Base-by-base conservation (phyloP, 1,140 invertebrate species). In the Euwallacea similis region DNA sequence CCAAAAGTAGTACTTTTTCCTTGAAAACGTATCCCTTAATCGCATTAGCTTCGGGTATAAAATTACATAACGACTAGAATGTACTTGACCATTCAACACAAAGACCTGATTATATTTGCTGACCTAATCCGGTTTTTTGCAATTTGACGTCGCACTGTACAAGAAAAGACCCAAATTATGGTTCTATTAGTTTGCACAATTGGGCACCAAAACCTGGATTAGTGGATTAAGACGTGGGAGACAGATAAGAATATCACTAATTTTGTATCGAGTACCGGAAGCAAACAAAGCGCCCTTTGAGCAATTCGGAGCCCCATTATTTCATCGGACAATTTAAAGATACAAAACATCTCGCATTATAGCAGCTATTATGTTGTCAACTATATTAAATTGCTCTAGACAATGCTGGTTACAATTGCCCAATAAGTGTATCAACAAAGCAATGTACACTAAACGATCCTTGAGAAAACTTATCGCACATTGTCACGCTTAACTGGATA, bases 311-410 rank as follows among this genome's bases (percentile, higher is more conserved):
- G 21, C 21, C 21, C 21, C 21, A 33, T 33, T 33, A 33, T 33
- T 33, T 33, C 21, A 33, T 33, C 21, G 13, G 46, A 66, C 63
- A 66, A 66, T 66, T 66, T 66, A 66, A 66, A 66, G 65, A 59
- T 59, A 58, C 65, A 66, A 66, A 66, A 66, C 65, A 66, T 66
- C 54, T 66, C 21, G 41, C n/a, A 59, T 59, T 43, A 66, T 66
- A 54, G 53, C 65, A 59, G 42, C 65, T 46, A 66, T 66, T 66
- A 66, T 58, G 43, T 66, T 66, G 65, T 66, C 65, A 66, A 66
- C 54, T 66, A 66, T 66, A 66, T 66, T 66, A 66, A 66, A 66
- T 66, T 66, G 65, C 42, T 56, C 65, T 66, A 42, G 65, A 66
- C 65, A 66, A 66, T 66, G 65, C 54, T 66, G 65, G 65, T 66